A percentile compares a stretch with the other conserved stretches of the same genome.
These are phyloP conservation scores for Neoaliturus tenellus DNA, from an alignment of 2,888 invertebrate species.

Conservation along the genomic window DNA sequence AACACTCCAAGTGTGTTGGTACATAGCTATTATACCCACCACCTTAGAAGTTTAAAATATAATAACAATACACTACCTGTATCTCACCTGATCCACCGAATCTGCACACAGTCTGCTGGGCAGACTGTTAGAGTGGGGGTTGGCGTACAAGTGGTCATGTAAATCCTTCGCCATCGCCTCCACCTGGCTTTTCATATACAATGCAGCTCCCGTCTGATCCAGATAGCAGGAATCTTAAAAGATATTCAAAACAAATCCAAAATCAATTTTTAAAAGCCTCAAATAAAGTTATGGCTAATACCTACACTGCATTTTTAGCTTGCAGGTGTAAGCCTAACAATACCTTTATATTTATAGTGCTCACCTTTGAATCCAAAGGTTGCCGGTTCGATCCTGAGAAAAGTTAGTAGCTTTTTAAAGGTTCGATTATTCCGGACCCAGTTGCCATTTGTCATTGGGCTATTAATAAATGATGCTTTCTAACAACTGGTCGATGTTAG, in stretches of 20 bases:
- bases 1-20: too few species aligned
- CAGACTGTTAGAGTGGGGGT: slow-evolving; percentile 88
- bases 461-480: too few species aligned
- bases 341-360: neutral
- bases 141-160: slow-evolving; percentile 85
- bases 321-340: neutral
- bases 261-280: too few species aligned
- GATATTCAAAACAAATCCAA: too few species aligned
- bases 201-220: slow-evolving; percentile 92
- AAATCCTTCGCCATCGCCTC: slow-evolving; percentile 80
- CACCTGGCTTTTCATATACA: slow-evolving; percentile 88
- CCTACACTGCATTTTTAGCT: neutral
- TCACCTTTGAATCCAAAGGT: too few species aligned
- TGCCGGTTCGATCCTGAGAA: too few species aligned
- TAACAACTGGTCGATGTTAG: too few species aligned
- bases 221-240: slow-evolving; percentile 83
- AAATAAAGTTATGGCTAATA: neutral
- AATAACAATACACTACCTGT: slow-evolving; percentile 74
- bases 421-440: too few species aligned
- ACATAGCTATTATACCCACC: neutral
- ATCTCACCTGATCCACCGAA: slow-evolving; percentile 89
- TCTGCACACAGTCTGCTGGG: slow-evolving; percentile 89
- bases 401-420: too few species aligned
- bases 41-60: neutral
- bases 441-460: too few species aligned